phyloP scores from a whole-genome alignment of 2,797 vertebrate genomes.

The Neopelma chrysocephalum region DNA sequence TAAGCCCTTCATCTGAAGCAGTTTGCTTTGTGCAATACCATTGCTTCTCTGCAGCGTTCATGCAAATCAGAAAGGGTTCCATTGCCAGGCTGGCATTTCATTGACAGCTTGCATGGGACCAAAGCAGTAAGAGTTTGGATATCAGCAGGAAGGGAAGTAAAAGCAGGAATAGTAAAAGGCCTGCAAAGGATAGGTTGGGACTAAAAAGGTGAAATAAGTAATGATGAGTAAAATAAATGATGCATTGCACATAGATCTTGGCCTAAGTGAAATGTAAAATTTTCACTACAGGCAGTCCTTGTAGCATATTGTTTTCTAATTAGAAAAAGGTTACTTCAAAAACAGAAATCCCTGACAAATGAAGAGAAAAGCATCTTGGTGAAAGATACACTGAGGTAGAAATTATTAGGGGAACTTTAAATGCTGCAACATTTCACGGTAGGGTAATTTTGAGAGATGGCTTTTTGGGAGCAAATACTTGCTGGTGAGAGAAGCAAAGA shows the following conservation, averaged over 20 bases:
- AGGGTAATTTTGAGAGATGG: not conserved
- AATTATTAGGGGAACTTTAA: not conserved
- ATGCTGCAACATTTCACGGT: not conserved
- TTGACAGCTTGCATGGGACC: not conserved
- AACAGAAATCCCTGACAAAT: not conserved
- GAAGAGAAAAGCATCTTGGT: not conserved
- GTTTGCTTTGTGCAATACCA: not conserved
- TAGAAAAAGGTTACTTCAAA: not conserved
- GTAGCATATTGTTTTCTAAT: constrained; percentile 11
- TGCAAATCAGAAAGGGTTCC: not conserved
- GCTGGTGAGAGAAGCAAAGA: not conserved
- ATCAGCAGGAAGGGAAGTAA: not conserved
- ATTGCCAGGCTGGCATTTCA: not conserved
- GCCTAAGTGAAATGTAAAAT: not conserved
- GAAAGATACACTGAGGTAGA: constrained; percentile 17
- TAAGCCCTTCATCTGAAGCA: not conserved
- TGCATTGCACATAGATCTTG: fast-evolving
- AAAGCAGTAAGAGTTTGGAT: not conserved
- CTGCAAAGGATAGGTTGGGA: not conserved
- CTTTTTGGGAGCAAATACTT: not conserved
- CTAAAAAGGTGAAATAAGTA: not conserved
- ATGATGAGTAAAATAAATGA: not conserved
- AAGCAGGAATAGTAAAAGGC: not conserved
- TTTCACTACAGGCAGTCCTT: not conserved
- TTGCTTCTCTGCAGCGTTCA: not conserved